Conservation (phyloP, 2,888 invertebrate genomes). For the Volucella zonaria region DNA sequence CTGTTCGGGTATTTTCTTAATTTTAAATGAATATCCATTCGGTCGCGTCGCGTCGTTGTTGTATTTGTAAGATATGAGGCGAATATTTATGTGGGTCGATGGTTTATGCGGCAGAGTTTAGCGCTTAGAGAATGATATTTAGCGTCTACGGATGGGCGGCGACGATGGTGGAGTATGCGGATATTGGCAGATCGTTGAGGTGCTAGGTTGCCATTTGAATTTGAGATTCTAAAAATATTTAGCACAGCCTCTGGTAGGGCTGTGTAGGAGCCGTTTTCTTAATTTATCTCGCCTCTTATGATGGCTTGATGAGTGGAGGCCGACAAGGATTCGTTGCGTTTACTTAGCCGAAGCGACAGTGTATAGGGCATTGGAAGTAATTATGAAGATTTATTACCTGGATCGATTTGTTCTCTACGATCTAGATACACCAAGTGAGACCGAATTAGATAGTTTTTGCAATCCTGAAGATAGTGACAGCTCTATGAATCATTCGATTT, state of each 20-base stretch:
- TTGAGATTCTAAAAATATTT: constrained; percentile 51
- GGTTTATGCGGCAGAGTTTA: constrained; percentile 39
- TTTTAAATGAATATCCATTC: constrained; percentile 6
- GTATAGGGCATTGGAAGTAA: too few relatives aligned
- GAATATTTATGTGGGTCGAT: constrained; percentile 60
- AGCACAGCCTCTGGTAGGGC: background rate
- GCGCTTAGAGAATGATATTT: constrained; percentile 18
- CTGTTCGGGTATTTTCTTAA: constrained; percentile 47
- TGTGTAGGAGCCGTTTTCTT: background rate
- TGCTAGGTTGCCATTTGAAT: constrained; percentile 30
- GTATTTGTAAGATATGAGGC: constrained; percentile 9
- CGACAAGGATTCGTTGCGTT: too few relatives aligned
- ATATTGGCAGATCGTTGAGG: constrained; percentile 33
- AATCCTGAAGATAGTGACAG: too few relatives aligned
- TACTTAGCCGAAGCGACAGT: too few relatives aligned
- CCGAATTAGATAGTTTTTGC: too few relatives aligned
- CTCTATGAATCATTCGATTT: too few relatives aligned
- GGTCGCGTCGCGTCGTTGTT: constrained; percentile 27
- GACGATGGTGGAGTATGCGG: constrained; percentile 62
- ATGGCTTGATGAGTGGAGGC: background rate
- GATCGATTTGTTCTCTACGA: too few relatives aligned
- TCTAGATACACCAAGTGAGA: too few relatives aligned
- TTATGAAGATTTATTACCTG: too few relatives aligned
- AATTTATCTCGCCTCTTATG: constrained; percentile 18
- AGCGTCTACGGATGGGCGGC: constrained; percentile 17